Percentiles rank a stretch among this genome's conserved stretches.
These are phyloP conservation scores for Zoanthus sociatus DNA, from an alignment of 92 coral and sea anemone genomes.

Conservation along the genomic window DNA sequence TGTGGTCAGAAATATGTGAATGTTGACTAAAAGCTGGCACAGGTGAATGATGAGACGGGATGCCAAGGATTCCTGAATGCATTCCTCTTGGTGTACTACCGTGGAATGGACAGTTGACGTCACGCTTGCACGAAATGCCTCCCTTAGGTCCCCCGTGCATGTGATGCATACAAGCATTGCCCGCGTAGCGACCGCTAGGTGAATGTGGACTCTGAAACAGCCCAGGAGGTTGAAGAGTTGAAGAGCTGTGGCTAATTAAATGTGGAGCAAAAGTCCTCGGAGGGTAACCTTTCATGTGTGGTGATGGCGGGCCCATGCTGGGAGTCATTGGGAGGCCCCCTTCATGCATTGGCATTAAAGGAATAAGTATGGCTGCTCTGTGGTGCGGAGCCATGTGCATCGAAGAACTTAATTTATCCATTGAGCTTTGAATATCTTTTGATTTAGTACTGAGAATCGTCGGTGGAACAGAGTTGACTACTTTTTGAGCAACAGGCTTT, in stretches of 20 bases:
- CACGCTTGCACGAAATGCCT: constrained; percentile 86
- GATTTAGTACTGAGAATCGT: constrained; percentile 66
- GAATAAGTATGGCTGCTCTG: constrained; percentile 90
- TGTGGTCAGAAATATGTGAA: constrained; percentile 68
- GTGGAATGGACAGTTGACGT: constrained; percentile 96
- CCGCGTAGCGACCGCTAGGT: constrained; percentile 75
- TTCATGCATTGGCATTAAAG: constrained; percentile 92
- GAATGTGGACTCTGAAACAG: constrained; percentile 74
- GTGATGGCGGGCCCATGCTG: constrained; percentile 81
- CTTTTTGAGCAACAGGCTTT: constrained; percentile 66
- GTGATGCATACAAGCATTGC: constrained; percentile 81
- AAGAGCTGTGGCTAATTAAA: constrained; percentile 85
- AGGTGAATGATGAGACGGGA: constrained; percentile 47
- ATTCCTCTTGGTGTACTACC: constrained; percentile 85
- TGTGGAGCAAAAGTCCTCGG: constrained; percentile 97
- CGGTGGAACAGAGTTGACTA: constrained; percentile 89
- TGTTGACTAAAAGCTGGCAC: constrained; percentile 74
- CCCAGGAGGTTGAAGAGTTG: constrained; percentile 72
- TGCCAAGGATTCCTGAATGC: constrained; percentile 75
- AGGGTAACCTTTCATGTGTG: constrained; percentile 86
- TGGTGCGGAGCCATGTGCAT: constrained; percentile 87
- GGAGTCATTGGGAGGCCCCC: constrained; percentile 83
- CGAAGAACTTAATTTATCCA: constrained; percentile 76
- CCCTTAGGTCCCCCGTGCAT: constrained; percentile 82
- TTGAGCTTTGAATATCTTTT: constrained; percentile 50